Conservation (phyloP, 1,140 invertebrate species). For the Bombus cullumanus region DNA sequence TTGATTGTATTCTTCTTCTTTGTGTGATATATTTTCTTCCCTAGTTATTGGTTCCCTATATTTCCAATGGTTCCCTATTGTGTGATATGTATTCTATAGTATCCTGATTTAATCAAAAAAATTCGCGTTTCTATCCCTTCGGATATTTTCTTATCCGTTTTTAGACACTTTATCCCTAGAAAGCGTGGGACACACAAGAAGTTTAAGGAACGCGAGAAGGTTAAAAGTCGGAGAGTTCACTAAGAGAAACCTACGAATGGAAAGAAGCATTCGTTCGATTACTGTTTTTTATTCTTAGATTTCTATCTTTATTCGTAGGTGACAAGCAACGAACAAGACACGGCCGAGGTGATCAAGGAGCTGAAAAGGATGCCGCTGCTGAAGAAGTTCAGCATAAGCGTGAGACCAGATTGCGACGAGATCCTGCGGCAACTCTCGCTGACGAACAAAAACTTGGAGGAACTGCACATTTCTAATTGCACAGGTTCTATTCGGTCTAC, state of each 20-base stretch:
- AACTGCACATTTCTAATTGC: constrained; percentile 63
- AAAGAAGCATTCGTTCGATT: neutral
- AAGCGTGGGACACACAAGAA: too few species aligned
- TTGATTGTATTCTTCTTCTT: too few species aligned
- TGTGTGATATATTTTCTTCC: too few species aligned
- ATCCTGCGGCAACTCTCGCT: constrained; percentile 72
- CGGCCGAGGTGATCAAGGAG: constrained; percentile 64
- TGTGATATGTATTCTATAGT: too few species aligned
- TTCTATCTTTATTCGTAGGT: constrained; percentile 52
- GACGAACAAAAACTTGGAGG: constrained; percentile 70
- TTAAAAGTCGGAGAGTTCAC: neutral
- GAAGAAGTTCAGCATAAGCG: constrained; percentile 58
- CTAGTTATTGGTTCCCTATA: too few species aligned
- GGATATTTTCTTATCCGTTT: too few species aligned
- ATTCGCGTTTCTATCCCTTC: too few species aligned
- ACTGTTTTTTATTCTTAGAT: neutral
- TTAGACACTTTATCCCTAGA: too few species aligned
- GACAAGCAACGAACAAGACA: constrained; percentile 53
- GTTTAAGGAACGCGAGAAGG: neutral
- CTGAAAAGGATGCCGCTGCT: constrained; percentile 72
- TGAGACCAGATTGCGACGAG: constrained; percentile 67
- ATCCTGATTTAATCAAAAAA: too few species aligned
- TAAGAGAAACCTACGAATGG: too few species aligned
- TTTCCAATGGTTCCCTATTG: too few species aligned
- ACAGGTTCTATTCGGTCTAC: constrained; percentile 43